A percentile compares a stretch with the other conserved stretches of the same genome.
These are phyloP conservation scores for Callospermophilus lateralis DNA, from an alignment of 2,113 vertebrate genomes.

Conservation along the genomic window DNA sequence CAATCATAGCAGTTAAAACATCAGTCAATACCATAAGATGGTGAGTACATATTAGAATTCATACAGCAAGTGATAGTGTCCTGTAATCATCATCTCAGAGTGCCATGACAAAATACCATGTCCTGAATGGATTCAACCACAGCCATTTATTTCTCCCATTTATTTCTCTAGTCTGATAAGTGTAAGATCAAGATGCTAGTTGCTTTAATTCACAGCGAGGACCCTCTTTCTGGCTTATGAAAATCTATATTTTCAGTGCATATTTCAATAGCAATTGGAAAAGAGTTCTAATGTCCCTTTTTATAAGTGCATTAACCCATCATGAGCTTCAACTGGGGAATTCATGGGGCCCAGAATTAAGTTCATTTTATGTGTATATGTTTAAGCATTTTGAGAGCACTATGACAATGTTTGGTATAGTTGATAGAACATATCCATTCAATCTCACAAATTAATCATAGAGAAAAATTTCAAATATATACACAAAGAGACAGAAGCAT, in stretches of 20 bases:
- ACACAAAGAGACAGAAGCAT: not conserved
- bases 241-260: not conserved
- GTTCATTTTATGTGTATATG: not conserved
- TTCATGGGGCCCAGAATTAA: not conserved
- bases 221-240: not conserved
- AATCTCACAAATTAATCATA: not conserved
- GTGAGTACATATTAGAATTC: not conserved
- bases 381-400: not conserved
- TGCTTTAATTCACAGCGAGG: not conserved
- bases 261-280: not conserved
- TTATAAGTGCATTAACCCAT: not conserved
- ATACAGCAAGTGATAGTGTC: not conserved
- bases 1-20: not conserved
- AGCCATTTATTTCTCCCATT: not conserved
- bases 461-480: not conserved
- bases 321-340: not conserved
- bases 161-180: not conserved
- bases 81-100: not conserved
- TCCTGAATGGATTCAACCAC: not conserved
- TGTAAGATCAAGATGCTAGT: not conserved
- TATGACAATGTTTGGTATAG: not conserved
- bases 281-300: not conserved
- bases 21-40: not conserved
- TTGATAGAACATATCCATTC: not conserved
- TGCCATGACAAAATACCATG: not conserved